phyloP scores from a whole-genome alignment of 2,113 vertebrate genomes.

The Tringa solitaria region DNA sequence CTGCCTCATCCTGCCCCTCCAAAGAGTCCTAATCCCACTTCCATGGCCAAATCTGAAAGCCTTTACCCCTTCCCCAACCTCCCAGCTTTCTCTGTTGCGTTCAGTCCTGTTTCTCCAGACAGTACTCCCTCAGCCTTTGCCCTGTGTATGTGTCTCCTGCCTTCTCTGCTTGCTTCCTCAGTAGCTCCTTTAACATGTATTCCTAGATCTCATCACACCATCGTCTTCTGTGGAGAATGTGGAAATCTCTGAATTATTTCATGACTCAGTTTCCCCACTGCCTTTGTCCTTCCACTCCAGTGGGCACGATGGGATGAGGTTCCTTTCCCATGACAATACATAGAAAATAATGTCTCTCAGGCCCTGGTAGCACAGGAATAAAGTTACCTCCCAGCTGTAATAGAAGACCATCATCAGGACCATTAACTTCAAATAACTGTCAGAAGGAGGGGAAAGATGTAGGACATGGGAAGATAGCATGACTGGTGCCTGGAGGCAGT shows the following conservation, averaged over 20 bases:
- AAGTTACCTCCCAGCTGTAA: neutral
- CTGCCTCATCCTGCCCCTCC: neutral
- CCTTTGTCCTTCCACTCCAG: neutral
- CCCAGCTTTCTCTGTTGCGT: neutral
- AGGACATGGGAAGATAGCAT: neutral
- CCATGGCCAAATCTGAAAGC: neutral
- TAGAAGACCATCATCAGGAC: neutral
- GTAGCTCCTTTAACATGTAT: neutral
- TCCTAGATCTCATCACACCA: neutral
- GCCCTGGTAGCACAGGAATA: neutral
- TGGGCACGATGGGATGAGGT: neutral
- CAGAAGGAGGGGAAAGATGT: neutral
- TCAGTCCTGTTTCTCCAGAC: neutral
- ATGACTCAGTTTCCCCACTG: neutral
- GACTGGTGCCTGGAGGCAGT: neutral
- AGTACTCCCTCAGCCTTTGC: neutral
- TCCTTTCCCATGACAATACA: neutral
- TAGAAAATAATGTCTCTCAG: neutral
- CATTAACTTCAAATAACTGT: neutral
- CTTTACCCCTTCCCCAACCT: neutral
- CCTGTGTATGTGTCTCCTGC: neutral
- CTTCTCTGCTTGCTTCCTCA: neutral
- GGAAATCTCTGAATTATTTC: neutral
- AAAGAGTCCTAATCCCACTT: neutral
- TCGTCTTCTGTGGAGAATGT: neutral